Evolutionary conservation across 1,140 invertebrate genomes (phyloP).

Genomic region (Sipha flava): DNA sequence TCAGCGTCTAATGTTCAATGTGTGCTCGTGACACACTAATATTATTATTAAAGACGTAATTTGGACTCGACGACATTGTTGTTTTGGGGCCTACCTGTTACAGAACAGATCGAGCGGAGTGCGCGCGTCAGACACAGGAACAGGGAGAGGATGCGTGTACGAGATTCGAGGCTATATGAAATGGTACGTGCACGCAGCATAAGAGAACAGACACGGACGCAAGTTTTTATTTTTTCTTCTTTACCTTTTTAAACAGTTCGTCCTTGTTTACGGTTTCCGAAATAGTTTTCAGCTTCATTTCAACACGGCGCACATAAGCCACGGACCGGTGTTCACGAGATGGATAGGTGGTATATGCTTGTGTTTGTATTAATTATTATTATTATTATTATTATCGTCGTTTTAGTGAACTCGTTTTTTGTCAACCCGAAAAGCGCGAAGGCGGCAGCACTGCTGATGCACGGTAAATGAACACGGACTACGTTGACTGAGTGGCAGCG

Average conservation of each 20-base stretch:
- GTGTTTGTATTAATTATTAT: too few species aligned
- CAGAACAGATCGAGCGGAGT: not conserved
- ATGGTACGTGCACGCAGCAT: not conserved
- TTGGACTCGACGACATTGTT: too few species aligned
- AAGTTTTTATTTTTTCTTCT: not conserved
- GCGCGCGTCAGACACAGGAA: too few species aligned
- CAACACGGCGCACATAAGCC: not conserved
- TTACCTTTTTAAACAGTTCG: constrained; percentile 26
- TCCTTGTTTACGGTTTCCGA: constrained; percentile 21
- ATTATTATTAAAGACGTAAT: too few species aligned
- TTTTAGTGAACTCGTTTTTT: too few species aligned
- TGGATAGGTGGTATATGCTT: too few species aligned
- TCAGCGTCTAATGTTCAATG: too few species aligned
- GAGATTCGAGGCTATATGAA: too few species aligned
- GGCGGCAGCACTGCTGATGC: not conserved
- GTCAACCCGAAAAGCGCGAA: too few species aligned
- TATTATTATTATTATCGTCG: not conserved
- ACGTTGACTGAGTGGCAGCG: too few species aligned
- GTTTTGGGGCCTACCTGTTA: not conserved
- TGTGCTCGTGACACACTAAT: too few species aligned
- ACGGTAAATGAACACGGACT: not conserved
- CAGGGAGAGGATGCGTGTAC: not conserved
- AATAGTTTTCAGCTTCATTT: constrained; percentile 29
- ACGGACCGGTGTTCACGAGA: too few species aligned
- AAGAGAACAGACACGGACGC: not conserved